These are phyloP conservation scores for Apocrypta bakeri DNA, from an alignment of 1,140 invertebrate species.

Conservation along the genomic window DNA sequence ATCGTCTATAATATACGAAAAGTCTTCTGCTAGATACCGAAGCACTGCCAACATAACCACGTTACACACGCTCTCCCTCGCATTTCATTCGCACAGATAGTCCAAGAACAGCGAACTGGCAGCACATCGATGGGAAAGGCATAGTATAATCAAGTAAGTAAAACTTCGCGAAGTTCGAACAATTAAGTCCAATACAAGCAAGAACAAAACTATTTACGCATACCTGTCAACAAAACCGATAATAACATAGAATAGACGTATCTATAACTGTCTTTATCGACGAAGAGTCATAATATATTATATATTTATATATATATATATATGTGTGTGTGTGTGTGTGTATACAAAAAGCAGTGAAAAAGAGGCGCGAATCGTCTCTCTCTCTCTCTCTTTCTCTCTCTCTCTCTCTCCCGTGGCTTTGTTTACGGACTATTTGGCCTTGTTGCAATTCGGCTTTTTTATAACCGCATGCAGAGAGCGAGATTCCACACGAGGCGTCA, in stretches of 20 bases:
- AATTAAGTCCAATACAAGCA: too few relatives aligned
- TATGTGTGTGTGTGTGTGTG: too few relatives aligned
- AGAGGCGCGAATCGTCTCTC: slow-evolving; percentile 17
- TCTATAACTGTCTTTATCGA: too few relatives aligned
- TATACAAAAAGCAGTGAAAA: neutral
- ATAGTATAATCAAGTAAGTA: neutral
- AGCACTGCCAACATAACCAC: slow-evolving; percentile 27
- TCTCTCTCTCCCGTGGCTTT: slow-evolving; percentile 46
- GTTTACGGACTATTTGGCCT: slow-evolving; percentile 38
- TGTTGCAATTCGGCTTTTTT: slow-evolving; percentile 32
- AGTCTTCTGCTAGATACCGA: slow-evolving; percentile 23
- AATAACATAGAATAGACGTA: too few relatives aligned
- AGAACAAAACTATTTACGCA: too few relatives aligned
- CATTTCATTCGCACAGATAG: neutral
- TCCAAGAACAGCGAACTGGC: neutral
- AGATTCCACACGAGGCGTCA: neutral
- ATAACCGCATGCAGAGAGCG: neutral
- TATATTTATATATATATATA: too few relatives aligned
- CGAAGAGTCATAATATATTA: too few relatives aligned
- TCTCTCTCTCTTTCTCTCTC: too few relatives aligned
- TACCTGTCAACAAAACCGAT: too few relatives aligned
- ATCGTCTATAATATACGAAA: neutral
- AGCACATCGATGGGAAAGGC: neutral
- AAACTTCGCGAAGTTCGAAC: too few relatives aligned
- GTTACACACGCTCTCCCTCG: neutral